Percentiles rank a stretch among this genome's conserved stretches.
Conservation (phyloP, 2,797 vertebrate genomes). For the Molossus alvarezi region DNA sequence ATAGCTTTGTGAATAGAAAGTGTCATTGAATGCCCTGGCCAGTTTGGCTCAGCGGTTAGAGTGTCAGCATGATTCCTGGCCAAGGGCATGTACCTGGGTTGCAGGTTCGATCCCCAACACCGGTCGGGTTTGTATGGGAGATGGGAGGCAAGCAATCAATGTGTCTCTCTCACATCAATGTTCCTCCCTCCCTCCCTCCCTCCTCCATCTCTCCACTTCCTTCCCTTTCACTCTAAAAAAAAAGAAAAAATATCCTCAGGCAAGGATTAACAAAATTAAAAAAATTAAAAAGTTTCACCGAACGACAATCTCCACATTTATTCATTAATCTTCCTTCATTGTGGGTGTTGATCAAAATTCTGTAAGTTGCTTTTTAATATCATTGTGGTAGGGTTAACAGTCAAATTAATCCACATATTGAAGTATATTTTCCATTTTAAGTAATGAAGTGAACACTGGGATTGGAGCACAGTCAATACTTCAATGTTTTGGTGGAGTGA, state of each 20-base stretch:
- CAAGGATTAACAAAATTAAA: no score
- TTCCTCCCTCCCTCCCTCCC: no score
- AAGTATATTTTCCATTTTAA: conserved; percentile 1
- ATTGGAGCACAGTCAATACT: neutral
- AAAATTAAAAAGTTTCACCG: neutral
- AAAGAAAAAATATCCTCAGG: no score
- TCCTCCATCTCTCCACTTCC: no score
- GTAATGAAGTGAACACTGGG: neutral
- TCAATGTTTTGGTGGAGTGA: neutral
- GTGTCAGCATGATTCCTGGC: no score
- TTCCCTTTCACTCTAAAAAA: no score
- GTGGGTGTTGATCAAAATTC: neutral
- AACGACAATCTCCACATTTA: neutral
- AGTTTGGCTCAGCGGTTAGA: no score
- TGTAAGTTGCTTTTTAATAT: neutral
- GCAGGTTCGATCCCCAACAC: no score
- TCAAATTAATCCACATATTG: neutral
- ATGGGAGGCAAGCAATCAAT: no score
- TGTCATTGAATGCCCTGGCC: neutral
- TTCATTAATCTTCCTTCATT: neutral
- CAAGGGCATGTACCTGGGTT: no score
- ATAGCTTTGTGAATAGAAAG: neutral
- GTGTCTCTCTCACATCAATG: no score
- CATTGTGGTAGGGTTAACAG: neutral
- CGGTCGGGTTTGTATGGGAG: no score